Conservation (phyloP, 2,888 invertebrate species). For the Drosophila paracracens region DNA sequence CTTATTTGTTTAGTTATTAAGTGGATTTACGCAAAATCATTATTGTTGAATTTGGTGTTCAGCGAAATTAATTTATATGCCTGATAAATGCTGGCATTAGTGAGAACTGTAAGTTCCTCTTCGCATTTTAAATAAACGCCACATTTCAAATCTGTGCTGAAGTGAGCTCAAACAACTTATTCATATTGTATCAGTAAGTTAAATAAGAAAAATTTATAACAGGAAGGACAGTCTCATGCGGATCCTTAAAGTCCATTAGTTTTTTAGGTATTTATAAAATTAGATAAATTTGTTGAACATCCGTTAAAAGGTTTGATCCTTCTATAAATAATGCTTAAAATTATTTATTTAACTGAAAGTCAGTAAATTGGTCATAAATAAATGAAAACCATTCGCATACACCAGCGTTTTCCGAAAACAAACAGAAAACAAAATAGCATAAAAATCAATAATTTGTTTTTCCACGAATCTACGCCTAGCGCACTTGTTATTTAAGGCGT, state of each 20-base stretch:
- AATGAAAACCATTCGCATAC: not conserved
- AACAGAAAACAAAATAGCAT: not conserved
- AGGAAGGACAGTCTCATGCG: too few species aligned
- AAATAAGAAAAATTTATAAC: too few species aligned
- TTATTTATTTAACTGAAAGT: slow-evolving; percentile 19
- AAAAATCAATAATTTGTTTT: slow-evolving; percentile 1
- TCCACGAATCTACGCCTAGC: not conserved
- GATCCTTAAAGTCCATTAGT: not conserved
- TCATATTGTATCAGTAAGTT: not conserved
- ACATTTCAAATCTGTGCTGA: not conserved
- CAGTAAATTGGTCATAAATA: not conserved
- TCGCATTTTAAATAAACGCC: not conserved
- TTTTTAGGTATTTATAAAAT: slow-evolving; percentile 9
- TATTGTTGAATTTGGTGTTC: slow-evolving; percentile 35
- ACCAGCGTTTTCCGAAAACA: not conserved
- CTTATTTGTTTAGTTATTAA: slow-evolving; percentile 68
- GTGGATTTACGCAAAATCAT: slow-evolving; percentile 56
- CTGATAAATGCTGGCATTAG: slow-evolving; percentile 1
- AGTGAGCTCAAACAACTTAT: not conserved
- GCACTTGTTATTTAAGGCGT: slow-evolving; percentile 1
- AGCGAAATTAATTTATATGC: slow-evolving; percentile 24
- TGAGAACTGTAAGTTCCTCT: not conserved
- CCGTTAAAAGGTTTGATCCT: slow-evolving; percentile 1
- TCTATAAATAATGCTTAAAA: not conserved
- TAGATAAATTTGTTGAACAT: slow-evolving; percentile 3